Evolutionary conservation across 2,797 vertebrate species (phyloP).

Genomic region (Hippopotamyrus pictus): DNA sequence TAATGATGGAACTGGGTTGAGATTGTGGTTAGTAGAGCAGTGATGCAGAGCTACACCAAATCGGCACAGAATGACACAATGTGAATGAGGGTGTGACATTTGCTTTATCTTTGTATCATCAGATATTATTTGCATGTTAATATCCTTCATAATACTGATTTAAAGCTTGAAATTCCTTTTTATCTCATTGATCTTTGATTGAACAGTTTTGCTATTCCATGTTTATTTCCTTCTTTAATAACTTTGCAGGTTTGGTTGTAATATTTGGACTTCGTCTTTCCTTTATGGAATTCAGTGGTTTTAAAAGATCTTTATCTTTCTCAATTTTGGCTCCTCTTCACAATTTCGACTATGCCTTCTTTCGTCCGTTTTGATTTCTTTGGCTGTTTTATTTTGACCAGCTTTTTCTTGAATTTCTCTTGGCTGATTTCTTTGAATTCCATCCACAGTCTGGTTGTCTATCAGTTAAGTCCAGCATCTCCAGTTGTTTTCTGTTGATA

Average conservation of each 20-base stretch:
- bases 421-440: background rate
- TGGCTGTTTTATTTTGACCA: background rate
- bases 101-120: background rate
- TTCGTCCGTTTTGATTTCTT: background rate
- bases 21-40: background rate
- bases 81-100: background rate
- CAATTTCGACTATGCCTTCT: background rate
- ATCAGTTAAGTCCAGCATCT: background rate
- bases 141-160: background rate
- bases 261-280: background rate
- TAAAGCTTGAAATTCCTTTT: background rate
- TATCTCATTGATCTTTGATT: background rate
- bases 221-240: background rate
- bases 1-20: background rate
- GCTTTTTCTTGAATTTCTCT: background rate
- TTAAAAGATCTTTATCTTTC: constrained; percentile 4
- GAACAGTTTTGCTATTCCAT: background rate
- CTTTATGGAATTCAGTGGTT: background rate
- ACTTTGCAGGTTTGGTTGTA: background rate
- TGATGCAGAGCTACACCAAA: background rate
- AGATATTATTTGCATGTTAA: background rate
- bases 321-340: background rate
- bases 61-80: background rate
- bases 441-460: background rate
- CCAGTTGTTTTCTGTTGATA: background rate